Evolutionary conservation across 2,797 vertebrate species (phyloP).

Genomic region (Simalia tracyae): DNA sequence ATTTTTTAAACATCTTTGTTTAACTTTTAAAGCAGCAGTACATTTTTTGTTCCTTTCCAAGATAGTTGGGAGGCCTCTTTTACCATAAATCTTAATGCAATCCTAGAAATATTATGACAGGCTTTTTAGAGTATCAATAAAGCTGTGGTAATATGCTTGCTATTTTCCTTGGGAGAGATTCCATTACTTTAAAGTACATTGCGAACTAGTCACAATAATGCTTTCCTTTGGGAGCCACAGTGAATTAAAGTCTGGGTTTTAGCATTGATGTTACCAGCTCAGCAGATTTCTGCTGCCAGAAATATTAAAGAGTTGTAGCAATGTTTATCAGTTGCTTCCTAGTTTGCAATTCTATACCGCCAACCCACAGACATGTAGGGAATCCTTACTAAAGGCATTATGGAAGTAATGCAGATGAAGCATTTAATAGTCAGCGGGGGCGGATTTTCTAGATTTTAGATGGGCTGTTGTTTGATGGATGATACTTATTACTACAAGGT

Average conservation of each 20-base stretch:
- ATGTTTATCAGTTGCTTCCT: conserved; percentile 46
- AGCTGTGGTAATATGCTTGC: conserved; percentile 51
- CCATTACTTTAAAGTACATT: conserved; percentile 55
- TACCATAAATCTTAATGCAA: conserved; percentile 54
- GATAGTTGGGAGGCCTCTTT: conserved; percentile 28
- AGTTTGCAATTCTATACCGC: conserved; percentile 41
- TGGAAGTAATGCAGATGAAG: conserved; percentile 47
- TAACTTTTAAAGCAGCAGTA: conserved; percentile 7
- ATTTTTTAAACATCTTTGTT: neutral
- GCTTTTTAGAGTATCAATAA: conserved; percentile 53
- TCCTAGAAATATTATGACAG: conserved; percentile 52
- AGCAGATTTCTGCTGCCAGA: conserved; percentile 61
- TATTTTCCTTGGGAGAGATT: conserved; percentile 61
- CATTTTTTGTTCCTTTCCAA: conserved; percentile 2
- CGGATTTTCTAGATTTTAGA: conserved; percentile 53
- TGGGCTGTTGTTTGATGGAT: conserved; percentile 59
- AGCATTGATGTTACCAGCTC: conserved; percentile 54
- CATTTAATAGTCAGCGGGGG: conserved; percentile 38
- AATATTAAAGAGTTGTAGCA: conserved; percentile 47
- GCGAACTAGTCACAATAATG: conserved; percentile 57
- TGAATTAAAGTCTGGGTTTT: conserved; percentile 64
- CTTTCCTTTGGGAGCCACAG: conserved; percentile 53
- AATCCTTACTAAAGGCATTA: conserved; percentile 51
- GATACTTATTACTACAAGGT: conserved; percentile 47
- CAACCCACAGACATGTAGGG: conserved; percentile 37